These are phyloP conservation scores for Macroramphosus scolopax DNA, from an alignment of 2,797 vertebrate genomes.

Conservation along the genomic window DNA sequence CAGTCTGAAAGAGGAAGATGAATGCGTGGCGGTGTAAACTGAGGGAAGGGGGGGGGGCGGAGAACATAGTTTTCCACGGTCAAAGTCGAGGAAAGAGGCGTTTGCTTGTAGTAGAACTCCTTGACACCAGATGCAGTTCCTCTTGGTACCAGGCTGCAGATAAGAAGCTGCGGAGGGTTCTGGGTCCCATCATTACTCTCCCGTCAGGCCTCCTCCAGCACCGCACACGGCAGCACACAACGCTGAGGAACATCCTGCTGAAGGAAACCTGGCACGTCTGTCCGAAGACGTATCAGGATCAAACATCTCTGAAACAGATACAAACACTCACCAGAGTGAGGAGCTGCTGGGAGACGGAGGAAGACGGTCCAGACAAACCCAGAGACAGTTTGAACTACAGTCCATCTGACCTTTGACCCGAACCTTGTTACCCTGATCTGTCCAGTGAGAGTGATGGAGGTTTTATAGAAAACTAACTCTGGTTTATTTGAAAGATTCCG, in stretches of 20 bases:
- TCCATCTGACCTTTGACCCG: too few relatives aligned
- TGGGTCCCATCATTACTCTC: slow-evolving; percentile 65
- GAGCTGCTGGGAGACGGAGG: too few relatives aligned
- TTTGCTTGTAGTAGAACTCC: slow-evolving; percentile 17
- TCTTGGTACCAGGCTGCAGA: slow-evolving; percentile 75
- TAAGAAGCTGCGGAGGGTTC: slow-evolving; percentile 71
- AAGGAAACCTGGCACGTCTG: too few relatives aligned
- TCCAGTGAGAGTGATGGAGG: too few relatives aligned
- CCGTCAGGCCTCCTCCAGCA: slow-evolving; percentile 34
- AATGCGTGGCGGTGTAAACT: slow-evolving; percentile 1
- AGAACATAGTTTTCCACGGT: slow-evolving; percentile 25
- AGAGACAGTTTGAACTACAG: too few relatives aligned
- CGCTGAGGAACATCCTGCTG: not conserved
- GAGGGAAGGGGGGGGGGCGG: slow-evolving; percentile 11
- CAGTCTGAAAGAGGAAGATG: slow-evolving; percentile 7
- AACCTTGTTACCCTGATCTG: too few relatives aligned
- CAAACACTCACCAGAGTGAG: too few relatives aligned
- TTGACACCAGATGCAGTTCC: slow-evolving; percentile 53
- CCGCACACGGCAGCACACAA: slow-evolving; percentile 1
- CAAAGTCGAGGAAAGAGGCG: slow-evolving; percentile 22
- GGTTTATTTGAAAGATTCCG: too few relatives aligned
- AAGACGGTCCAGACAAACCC: too few relatives aligned
- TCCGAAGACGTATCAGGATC: too few relatives aligned
- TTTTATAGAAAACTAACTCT: too few relatives aligned
- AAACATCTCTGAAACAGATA: too few relatives aligned